A percentile compares a stretch with the other conserved stretches of the same genome.
phyloP scores from a whole-genome alignment of 64 coral and sea anemone genomes.

The Platygyra sinensis region DNA sequence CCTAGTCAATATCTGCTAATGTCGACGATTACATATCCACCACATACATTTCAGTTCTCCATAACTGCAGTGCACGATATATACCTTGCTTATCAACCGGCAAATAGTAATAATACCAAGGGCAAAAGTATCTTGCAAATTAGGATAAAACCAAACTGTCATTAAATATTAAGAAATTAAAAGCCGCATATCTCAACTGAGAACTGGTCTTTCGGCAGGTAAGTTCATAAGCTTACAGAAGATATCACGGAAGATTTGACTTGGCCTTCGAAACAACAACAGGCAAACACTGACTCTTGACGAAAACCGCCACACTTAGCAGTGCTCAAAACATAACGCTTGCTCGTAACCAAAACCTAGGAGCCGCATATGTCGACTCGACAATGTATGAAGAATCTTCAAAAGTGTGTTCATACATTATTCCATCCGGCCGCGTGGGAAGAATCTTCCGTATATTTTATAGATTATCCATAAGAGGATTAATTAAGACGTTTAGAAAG shows the following conservation, averaged over 20 bases:
- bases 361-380: no score
- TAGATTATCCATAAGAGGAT: no score
- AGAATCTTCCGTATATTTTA: no score
- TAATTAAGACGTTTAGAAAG: no score
- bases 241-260: not conserved
- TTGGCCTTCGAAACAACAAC: not conserved
- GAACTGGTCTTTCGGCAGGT: not conserved
- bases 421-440: no score
- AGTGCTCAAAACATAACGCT: not conserved
- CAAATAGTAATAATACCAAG: not conserved
- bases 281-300: not conserved
- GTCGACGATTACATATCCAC: not conserved
- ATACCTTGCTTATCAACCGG: not conserved
- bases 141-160: conserved; percentile 32
- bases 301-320: not conserved
- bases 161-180: conserved; percentile 53
- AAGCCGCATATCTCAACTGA: not conserved
- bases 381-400: no score
- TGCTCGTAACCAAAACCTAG: no score
- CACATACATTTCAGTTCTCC: not conserved
- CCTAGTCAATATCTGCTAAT: not conserved
- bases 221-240: not conserved
- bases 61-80: not conserved
- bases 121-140: conserved; percentile 32
- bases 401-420: no score